Percentiles rank a stretch among this genome's conserved stretches.
phyloP scores from a whole-genome alignment of 2,113 vertebrate genomes.

The Nannobrachium achirus region DNA sequence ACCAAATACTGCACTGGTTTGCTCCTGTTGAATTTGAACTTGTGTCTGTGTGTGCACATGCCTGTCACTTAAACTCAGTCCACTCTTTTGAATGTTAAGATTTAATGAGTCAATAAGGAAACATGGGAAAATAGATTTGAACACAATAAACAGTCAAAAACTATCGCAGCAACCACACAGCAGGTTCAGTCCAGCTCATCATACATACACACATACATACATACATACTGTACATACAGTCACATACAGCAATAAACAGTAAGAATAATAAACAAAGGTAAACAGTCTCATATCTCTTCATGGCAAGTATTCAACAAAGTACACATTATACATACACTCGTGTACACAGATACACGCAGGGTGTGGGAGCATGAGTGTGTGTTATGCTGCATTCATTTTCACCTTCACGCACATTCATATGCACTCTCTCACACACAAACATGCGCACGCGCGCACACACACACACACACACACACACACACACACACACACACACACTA shows the following conservation, averaged over 20 bases:
- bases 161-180: conserved; percentile 5
- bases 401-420: too few relatives aligned
- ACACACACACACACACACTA: background rate
- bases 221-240: background rate
- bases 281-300: conserved; percentile 22
- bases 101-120: conserved; percentile 34
- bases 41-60: too few relatives aligned
- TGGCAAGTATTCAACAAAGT: conserved; percentile 13
- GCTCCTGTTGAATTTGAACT: too few relatives aligned
- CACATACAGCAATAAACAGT: conserved; percentile 11
- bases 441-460: background rate
- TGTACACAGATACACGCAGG: background rate
- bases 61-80: background rate
- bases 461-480: conserved; percentile 2
- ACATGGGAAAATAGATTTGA: conserved; percentile 29
- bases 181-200: conserved; percentile 10
- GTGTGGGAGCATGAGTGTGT: background rate
- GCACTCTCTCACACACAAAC: background rate
- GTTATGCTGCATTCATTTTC: too few relatives aligned
- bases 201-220: conserved; percentile 10
- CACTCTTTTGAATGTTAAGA: conserved; percentile 8
- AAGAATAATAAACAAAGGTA: conserved; percentile 14
- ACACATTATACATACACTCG: conserved; percentile 2
- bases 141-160: conserved; percentile 19
- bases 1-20: too few relatives aligned